Percentiles rank a stretch among this genome's conserved stretches.
phyloP scores from a whole-genome alignment of 2,113 vertebrate species.

The Pelodiscus sinensis region DNA sequence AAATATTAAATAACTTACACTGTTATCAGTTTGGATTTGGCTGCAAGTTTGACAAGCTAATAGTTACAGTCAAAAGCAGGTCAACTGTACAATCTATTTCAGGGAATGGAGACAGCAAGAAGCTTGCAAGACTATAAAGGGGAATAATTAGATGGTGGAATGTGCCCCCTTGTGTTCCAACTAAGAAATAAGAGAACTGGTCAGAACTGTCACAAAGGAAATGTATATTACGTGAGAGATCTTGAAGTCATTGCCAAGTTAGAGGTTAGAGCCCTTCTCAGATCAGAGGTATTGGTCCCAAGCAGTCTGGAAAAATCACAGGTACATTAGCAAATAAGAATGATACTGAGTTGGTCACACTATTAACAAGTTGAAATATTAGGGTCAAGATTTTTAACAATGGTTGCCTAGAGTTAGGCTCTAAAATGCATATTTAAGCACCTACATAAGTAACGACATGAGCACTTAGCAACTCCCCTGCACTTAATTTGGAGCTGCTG shows the following conservation, averaged over 20 bases:
- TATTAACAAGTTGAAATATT: not conserved
- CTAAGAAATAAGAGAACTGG: not conserved
- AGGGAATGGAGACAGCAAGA: not conserved
- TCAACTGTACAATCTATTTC: not conserved
- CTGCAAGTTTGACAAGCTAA: not conserved
- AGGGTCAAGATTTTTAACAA: not conserved
- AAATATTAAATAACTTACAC: not conserved
- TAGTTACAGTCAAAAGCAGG: not conserved
- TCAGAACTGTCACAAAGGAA: not conserved
- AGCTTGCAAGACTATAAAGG: not conserved
- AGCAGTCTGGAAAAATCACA: not conserved
- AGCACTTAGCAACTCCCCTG: not conserved
- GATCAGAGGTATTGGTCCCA: not conserved
- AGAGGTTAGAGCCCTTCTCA: not conserved
- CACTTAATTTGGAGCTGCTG: not conserved
- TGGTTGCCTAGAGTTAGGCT: not conserved
- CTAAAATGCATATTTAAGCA: not conserved
- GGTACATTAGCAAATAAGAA: not conserved
- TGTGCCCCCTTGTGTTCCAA: constrained; percentile 60
- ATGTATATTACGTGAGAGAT: not conserved
- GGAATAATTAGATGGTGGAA: constrained; percentile 9
- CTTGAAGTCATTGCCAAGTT: not conserved
- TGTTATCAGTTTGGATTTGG: not conserved
- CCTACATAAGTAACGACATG: not conserved
- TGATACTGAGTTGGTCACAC: fast-evolving